phyloP scores from a whole-genome alignment of 2,797 vertebrate species.

The Chelon auratus region DNA sequence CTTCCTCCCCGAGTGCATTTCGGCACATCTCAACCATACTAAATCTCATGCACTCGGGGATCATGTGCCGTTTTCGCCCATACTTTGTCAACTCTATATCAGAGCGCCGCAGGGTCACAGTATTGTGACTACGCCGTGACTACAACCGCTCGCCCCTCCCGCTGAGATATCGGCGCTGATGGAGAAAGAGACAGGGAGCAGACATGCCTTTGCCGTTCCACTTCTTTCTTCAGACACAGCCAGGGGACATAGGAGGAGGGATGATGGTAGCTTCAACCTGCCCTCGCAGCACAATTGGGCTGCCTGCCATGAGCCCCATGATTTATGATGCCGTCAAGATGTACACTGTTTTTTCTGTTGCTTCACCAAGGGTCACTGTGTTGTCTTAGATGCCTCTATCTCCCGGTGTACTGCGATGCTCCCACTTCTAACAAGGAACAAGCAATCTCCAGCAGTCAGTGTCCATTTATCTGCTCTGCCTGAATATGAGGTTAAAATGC shows the following conservation, averaged over 20 bases:
- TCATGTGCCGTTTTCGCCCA: conserved; percentile 27
- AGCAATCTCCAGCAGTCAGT: conserved; percentile 58
- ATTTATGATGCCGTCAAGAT: conserved; percentile 82
- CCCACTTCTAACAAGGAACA: conserved; percentile 55
- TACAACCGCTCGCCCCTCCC: conserved; percentile 8
- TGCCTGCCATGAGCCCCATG: conserved; percentile 74
- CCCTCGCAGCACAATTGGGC: conserved; percentile 77
- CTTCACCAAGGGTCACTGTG: conserved; percentile 77
- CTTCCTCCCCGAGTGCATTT: conserved; percentile 35
- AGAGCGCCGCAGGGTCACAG: conserved; percentile 23
- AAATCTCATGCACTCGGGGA: conserved; percentile 3
- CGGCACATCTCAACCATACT: conserved; percentile 23
- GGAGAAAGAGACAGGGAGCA: conserved; percentile 43
- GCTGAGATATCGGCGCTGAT: conserved; percentile 47
- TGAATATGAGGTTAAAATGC: conserved; percentile 61
- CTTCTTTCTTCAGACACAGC: conserved; percentile 75
- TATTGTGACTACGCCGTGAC: conserved; percentile 31
- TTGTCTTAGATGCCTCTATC: conserved; percentile 73
- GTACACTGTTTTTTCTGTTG: conserved; percentile 62
- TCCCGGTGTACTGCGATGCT: conserved; percentile 39
- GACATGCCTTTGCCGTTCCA: conserved; percentile 71
- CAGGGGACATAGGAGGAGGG: conserved; percentile 73
- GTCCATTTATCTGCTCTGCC: conserved; percentile 57
- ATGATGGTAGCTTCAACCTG: conserved; percentile 72
- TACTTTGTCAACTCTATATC: conserved; percentile 37